Evolutionary conservation across 1,140 invertebrate species (phyloP).

Genomic region (Dendrolimus punctatus): DNA sequence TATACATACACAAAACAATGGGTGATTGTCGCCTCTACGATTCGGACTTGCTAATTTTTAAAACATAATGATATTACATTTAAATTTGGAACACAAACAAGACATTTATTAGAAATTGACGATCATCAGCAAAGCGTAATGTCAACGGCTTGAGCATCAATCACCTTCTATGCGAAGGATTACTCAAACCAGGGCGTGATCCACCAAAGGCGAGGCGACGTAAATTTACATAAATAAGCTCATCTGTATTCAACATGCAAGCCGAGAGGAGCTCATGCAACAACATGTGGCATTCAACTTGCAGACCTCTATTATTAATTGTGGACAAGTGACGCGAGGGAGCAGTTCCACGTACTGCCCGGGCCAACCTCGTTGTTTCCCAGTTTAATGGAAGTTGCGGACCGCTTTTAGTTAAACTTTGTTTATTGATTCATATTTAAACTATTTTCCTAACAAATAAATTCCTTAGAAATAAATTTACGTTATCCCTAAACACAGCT

Average conservation of each 20-base stretch:
- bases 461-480: too few species aligned
- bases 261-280: slow-evolving; percentile 49
- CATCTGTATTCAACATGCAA: slow-evolving; percentile 63
- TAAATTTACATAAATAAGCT: slow-evolving; percentile 67
- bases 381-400: slow-evolving; percentile 30
- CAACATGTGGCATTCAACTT: slow-evolving; percentile 60
- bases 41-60: too few species aligned
- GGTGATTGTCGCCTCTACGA: too few species aligned
- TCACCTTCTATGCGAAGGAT: slow-evolving; percentile 50
- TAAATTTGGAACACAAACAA: not conserved
- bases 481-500: too few species aligned
- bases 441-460: not conserved
- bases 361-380: slow-evolving; percentile 25
- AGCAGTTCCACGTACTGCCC: slow-evolving; percentile 19
- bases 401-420: slow-evolving; percentile 21
- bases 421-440: slow-evolving; percentile 4
- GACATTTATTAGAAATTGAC: slow-evolving; percentile 6
- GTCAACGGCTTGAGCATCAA: slow-evolving; percentile 49
- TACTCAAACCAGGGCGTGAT: slow-evolving; percentile 45
- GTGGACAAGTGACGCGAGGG: slow-evolving; percentile 46
- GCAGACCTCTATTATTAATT: slow-evolving; percentile 59
- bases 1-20: too few species aligned
- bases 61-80: too few species aligned
- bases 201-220: slow-evolving; percentile 32
- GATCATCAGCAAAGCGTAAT: slow-evolving; percentile 37